Base-by-base conservation (phyloP, 53 echinoderm and acorn worm species). In the Crossaster papposus region DNA sequence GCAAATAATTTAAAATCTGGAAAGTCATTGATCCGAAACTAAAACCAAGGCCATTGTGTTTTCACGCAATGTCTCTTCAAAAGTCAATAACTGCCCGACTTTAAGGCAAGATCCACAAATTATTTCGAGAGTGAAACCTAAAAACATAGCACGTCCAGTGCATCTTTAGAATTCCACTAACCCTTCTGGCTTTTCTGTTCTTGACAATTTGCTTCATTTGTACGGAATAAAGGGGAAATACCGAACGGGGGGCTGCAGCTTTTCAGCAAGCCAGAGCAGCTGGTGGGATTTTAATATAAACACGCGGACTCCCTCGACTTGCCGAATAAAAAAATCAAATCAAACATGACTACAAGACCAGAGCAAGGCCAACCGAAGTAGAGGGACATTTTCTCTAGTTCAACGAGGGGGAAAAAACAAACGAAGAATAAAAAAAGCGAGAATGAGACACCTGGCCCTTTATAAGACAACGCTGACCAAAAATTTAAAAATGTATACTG, bases 201-300 rank as follows among this genome's bases (percentile, higher is more conserved):
- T 44, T 44, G 83, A 28, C 37, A 37, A 44, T 0, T 51, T 72
- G 85, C 54, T 54, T 85, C 73, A 85, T 85, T 85, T 85, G 51
- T 85, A 85, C 72, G 52, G 73, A 85, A 85, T 73, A 73, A 51
- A 73, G 74, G 18, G 53, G 53, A 85, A 55, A 81, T 55, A 73
- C 30, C 22, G 51, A 72, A 72, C 85, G 72, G 53, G 85, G 54
- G 85, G 85, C 85, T 73, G 73, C 35, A 30, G 51, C 53, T 73
- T 72, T 85, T 73, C 85, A 73, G 51, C 85, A 23, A 73, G 72
- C 30, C 24, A 17, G 15, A 22, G 53, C 73, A 73, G 85, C 85
- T 85, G 85, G 71, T 53, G 85, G 73, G 73, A 30, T 73, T 72
- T 85, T 85, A 85, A 85, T 85, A 85, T 85, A 85, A 85, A 85